Conservation (phyloP, 2,888 invertebrate genomes). For the Limnephilus lunatus region DNA sequence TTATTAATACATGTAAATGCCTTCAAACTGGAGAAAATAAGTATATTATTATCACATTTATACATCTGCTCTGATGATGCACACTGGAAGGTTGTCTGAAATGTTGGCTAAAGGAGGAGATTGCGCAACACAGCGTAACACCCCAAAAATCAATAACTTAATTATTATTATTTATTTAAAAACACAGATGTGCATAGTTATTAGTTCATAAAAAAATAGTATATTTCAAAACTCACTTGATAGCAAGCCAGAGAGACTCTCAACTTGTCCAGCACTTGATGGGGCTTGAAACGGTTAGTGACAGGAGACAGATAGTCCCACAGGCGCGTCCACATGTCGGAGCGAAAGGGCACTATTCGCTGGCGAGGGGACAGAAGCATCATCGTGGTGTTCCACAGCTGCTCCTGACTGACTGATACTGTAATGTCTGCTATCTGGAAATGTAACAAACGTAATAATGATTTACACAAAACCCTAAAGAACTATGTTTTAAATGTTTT, state of each 20-base stretch:
- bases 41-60: not conserved
- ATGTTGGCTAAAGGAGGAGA: no score
- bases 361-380: slow-evolving; percentile 91
- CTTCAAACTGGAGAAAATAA: not conserved
- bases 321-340: slow-evolving; percentile 89
- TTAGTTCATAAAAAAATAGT: no score
- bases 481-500: no score
- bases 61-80: no score
- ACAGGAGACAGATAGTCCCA: slow-evolving; percentile 85
- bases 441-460: not conserved
- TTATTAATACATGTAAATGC: not conserved
- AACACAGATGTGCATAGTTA: not conserved
- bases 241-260: slow-evolving; percentile 89
- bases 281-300: slow-evolving; percentile 81
- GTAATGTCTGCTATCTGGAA: slow-evolving; percentile 74
- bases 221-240: slow-evolving; percentile 75
- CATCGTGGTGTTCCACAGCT: slow-evolving; percentile 88
- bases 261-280: slow-evolving; percentile 86
- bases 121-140: no score
- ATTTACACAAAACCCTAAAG: not conserved
- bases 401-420: slow-evolving; percentile 85
- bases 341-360: slow-evolving; percentile 87
- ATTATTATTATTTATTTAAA: no score
- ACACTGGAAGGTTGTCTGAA: no score
- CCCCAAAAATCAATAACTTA: no score